These are phyloP conservation scores for Lepidothrix coronata DNA, from an alignment of 2,113 vertebrate species.

Conservation along the genomic window DNA sequence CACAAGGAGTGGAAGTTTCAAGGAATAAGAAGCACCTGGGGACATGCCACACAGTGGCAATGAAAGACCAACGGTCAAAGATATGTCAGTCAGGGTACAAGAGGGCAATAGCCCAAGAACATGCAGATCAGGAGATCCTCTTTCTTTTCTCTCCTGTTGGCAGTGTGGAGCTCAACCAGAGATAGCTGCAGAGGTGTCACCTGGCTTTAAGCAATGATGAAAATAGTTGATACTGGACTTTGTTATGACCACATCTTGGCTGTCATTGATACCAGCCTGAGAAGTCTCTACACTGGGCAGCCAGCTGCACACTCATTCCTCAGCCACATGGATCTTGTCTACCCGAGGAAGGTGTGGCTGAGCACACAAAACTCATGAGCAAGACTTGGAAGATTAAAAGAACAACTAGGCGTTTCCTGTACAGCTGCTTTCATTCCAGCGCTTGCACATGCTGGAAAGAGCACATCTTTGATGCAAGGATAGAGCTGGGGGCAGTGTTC, in stretches of 20 bases:
- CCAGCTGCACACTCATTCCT: not conserved
- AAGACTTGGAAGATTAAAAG: not conserved
- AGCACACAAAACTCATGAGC: not conserved
- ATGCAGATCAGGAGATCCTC: not conserved
- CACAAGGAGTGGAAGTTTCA: not conserved
- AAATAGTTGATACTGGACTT: not conserved
- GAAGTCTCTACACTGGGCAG: not conserved
- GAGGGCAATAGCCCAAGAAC: not conserved
- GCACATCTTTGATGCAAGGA: not conserved
- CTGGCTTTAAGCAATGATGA: not conserved
- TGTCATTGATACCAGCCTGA: not conserved
- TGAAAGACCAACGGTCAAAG: not conserved
- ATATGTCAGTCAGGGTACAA: not conserved
- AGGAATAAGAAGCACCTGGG: not conserved
- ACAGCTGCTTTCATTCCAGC: not conserved
- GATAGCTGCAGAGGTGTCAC: not conserved
- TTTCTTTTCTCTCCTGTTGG: not conserved
- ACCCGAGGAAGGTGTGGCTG: not conserved
- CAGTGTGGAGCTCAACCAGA: not conserved
- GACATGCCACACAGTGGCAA: slow-evolving; percentile 41
- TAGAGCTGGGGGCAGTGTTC: not conserved
- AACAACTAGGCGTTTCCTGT: not conserved
- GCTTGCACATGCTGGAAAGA: not conserved
- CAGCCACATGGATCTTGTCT: not conserved
- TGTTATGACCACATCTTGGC: not conserved